These are phyloP conservation scores for Embiotoca jacksoni DNA, from an alignment of 2,113 vertebrate genomes.

Conservation along the genomic window DNA sequence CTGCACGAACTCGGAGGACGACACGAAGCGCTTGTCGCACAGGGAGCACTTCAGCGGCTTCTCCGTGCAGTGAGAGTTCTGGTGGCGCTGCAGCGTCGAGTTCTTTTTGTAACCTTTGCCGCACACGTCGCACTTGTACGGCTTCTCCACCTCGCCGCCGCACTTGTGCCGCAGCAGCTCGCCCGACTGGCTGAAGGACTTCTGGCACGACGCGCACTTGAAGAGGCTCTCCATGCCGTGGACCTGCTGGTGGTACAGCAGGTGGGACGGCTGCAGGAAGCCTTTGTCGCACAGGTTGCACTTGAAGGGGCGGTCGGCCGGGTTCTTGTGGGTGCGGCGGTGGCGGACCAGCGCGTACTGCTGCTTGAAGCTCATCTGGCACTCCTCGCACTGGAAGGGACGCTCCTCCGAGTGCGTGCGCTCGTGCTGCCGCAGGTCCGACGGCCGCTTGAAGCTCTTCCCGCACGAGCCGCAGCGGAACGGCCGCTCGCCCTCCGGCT, in stretches of 20 bases:
- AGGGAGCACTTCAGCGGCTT: conserved; percentile 95
- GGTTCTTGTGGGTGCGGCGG: conserved; percentile 92
- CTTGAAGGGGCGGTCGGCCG: conserved; percentile 88
- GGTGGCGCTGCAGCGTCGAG: conserved; percentile 95
- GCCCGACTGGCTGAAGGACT: conserved; percentile 94
- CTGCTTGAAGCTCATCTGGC: conserved; percentile 99
- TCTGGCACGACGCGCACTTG: conserved; percentile 96
- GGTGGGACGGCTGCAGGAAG: conserved; percentile 93
- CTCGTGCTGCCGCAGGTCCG: conserved; percentile 95
- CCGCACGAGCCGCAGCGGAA: conserved; percentile 93
- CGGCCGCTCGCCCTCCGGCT: conserved; percentile 91
- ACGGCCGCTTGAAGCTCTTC: conserved; percentile 95
- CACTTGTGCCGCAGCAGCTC: conserved; percentile 96
- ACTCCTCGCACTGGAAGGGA: conserved; percentile 97
- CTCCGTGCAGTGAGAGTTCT: conserved; percentile 91
- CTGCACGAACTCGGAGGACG: conserved; percentile 95
- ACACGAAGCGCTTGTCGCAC: conserved; percentile 95
- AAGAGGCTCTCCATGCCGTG: conserved; percentile 96
- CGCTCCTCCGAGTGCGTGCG: conserved; percentile 95
- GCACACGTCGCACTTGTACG: conserved; percentile 94
- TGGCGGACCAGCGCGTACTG: conserved; percentile 96
- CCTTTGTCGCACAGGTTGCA: conserved; percentile 96
- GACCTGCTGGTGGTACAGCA: conserved; percentile 96
- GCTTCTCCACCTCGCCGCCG: conserved; percentile 88
- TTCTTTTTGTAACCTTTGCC: conserved; percentile 97